Conservation (phyloP, 1,140 invertebrate species). For the Dermatophagoides farinae region DNA sequence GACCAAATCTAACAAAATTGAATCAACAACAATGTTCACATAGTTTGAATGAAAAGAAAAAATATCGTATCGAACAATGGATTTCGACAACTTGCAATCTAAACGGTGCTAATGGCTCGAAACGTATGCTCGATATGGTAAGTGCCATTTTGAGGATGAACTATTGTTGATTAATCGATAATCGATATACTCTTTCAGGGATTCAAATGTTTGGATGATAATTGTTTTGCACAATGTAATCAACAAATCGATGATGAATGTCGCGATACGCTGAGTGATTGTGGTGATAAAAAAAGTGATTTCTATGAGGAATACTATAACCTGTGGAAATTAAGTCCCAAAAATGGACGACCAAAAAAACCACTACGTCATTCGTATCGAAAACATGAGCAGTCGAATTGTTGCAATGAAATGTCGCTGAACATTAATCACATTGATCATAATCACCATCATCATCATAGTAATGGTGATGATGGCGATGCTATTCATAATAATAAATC, state of each 20-base stretch:
- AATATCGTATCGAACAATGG: constrained; percentile 11
- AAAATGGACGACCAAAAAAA: neutral
- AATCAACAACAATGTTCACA: neutral
- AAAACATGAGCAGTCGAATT: neutral
- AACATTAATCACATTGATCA: too few species aligned
- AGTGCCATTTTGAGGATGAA: neutral
- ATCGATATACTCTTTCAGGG: neutral
- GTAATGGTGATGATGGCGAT: too few species aligned
- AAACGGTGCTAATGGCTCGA: neutral
- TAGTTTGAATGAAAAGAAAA: neutral
- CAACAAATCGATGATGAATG: neutral
- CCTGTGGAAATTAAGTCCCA: neutral
- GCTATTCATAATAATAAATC: too few species aligned
- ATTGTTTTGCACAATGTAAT: neutral
- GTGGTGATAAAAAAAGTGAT: constrained; percentile 4
- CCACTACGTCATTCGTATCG: neutral
- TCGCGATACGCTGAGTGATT: neutral
- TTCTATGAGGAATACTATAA: neutral
- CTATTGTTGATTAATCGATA: neutral
- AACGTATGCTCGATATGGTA: neutral
- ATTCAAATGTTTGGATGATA: neutral
- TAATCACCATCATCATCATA: too few species aligned
- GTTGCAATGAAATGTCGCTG: too few species aligned
- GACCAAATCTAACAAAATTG: constrained; percentile 4
- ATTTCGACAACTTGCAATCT: neutral